Conservation (phyloP, 2,888 invertebrate species). For the Lepidonotus clava region DNA sequence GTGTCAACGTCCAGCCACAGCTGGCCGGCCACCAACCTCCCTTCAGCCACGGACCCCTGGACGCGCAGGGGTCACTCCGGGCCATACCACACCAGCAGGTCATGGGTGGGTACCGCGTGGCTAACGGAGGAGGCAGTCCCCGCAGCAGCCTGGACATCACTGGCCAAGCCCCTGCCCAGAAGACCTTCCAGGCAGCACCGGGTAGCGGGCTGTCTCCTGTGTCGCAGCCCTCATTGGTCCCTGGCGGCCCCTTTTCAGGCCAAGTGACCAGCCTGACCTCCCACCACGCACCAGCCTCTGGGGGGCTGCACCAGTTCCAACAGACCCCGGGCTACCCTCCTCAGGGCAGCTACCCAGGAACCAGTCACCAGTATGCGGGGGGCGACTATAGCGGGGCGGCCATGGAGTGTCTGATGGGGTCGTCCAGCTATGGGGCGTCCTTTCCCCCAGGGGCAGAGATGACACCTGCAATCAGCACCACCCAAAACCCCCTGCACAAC, state of each 20-base stretch:
- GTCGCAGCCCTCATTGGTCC: neutral
- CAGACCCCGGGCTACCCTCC: conserved; percentile 27
- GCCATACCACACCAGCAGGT: conserved; percentile 20
- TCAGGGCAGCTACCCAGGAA: neutral
- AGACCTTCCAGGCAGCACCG: neutral
- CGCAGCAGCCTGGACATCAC: neutral
- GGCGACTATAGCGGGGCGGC: neutral
- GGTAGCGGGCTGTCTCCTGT: neutral
- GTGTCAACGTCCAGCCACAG: neutral
- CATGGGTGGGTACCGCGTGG: neutral
- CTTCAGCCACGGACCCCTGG: neutral
- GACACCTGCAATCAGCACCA: neutral
- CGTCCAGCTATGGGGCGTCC: neutral
- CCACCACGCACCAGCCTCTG: neutral
- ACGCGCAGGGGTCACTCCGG: neutral
- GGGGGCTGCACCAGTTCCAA: conserved; percentile 15
- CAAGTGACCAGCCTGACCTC: conserved; percentile 20
- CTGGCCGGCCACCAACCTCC: neutral
- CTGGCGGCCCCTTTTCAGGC: neutral
- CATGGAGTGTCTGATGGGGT: neutral
- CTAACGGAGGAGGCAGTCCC: neutral
- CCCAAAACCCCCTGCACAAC: neutral
- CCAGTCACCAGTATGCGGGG: neutral
- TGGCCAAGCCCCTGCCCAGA: neutral
- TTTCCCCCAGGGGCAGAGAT: conserved; percentile 14